Base-by-base conservation (phyloP, 2,888 invertebrate genomes). In the Agrotis exclamationis region DNA sequence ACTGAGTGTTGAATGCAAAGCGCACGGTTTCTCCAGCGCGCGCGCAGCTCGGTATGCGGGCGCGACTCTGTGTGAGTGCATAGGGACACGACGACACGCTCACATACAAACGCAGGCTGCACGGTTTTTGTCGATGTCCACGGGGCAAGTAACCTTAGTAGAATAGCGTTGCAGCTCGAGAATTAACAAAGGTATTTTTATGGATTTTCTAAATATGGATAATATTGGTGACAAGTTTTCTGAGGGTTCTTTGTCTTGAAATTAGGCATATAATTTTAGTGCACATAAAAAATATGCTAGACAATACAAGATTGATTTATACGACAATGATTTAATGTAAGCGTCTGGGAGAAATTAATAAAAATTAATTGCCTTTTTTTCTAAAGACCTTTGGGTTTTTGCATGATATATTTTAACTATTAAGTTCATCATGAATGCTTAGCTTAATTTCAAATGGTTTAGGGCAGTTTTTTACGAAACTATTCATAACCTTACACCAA, bases 101-200 rank as follows among this genome's bases (percentile, higher is more conserved):
- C 91, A 89, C 89, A 76, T 18, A 51, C 50, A 59, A 53, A 72
- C 62, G 84, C 87, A 93, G 92, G 93, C 93, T 94, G 95, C 95
- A 95, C 93, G 95, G 95, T 96, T 96, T 96, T 96, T 96, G 95
- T 96, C 93, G 93, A 96, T 96, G 95, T 95, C 96, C 96, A 95
- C 95, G 91, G 96, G 96, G 96, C 96, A 96, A 94, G 93, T 95
- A 95, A 93, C 93, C 90, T 91, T 85, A 92, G 81, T 79, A 72
- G 84, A 50, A 76, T 76, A 88, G 87, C 51, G 84, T 89, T 93
- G 94, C 86, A 95, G 76, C 94, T 93, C 83, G 88, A 47, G 77
- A 82, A 76, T 44, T 76, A 65, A 58, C 47, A 47, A 69, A 70
- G 73, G 75, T 74, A 80, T 84, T 80, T 80, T 80, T 77, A 72